Evolutionary conservation across 2,113 vertebrate genomes (phyloP), one percentile per base, ranked within the genome.

Genomic region (Girardinichthys multiradiatus): DNA sequence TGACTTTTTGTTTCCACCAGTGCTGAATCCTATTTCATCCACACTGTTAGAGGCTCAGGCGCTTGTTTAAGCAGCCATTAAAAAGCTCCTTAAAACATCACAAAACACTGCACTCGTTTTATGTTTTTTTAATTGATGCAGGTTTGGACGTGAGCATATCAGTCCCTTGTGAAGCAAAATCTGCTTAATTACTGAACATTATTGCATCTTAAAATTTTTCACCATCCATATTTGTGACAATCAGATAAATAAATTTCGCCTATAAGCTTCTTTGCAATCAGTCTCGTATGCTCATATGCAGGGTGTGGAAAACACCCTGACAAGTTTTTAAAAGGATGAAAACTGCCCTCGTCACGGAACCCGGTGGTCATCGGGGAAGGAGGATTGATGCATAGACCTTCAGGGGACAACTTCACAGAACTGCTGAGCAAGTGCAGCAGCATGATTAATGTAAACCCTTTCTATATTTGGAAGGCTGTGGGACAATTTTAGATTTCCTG

Each of bases 321-420:
- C 14, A 33, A 31, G 24, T 4, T 72, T 80, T 80, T 73, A 67
- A 42, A 84, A 80, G 81, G 42, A 65, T 75, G 78, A 79, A 71
- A 65, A 59, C 80, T n/a, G 35, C 29, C 28, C 64, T 74, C 51
- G n/a, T 79, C 70, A 68, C 10, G 65, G 75, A 75, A 45, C 62
- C 7, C 31, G 69, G 57, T 4, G 77, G 87, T 82, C 80, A 84
- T 79, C 64, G 10, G 84, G 82, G 89, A 77, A 19, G 37, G 28
- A 74, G 76, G 73, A 89, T 90, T 92, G 90, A 91, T 91, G 86
- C 82, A 84, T 82, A 54, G 84, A 83, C 87, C 88, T 92, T 89
- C 86, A 85, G 79, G 86, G 85, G 76, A 58, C 80, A 87, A 76
- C 77, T 80, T 83, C 64, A 82, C 70, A 83, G 76, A 85, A 81